These are phyloP conservation scores for Adoxophyes honmai DNA, from an alignment of 1,140 invertebrate genomes.

Conservation along the genomic window DNA sequence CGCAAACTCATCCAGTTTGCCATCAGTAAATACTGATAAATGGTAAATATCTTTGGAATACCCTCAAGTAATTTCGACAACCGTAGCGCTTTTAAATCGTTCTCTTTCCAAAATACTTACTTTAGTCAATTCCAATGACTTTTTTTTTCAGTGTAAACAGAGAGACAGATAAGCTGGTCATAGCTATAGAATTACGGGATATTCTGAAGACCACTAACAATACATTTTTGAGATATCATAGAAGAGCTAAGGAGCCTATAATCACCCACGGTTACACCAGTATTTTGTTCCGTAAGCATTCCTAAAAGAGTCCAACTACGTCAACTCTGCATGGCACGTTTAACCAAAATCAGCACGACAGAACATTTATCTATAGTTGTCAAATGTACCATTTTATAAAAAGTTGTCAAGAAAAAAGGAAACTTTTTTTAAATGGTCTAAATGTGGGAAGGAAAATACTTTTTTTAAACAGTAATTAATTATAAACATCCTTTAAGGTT, in stretches of 20 bases:
- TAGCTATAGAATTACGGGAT: constrained; percentile 30
- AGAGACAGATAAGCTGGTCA: constrained; percentile 28
- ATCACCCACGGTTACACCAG: constrained; percentile 18
- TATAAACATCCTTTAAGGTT: too few species aligned
- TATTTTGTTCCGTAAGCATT: constrained; percentile 20
- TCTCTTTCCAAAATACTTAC: not conserved
- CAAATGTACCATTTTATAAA: too few species aligned
- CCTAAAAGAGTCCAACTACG: too few species aligned
- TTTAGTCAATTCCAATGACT: too few species aligned
- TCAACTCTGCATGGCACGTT: too few species aligned
- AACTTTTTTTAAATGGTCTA: too few species aligned
- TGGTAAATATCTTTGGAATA: not conserved
- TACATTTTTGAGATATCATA: constrained; percentile 21
- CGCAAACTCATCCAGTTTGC: not conserved
- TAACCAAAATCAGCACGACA: too few species aligned
- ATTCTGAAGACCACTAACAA: constrained; percentile 17
- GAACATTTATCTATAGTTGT: too few species aligned
- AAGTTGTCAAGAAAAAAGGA: too few species aligned
- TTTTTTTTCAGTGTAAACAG: constrained; percentile 31
- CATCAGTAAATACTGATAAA: too few species aligned
- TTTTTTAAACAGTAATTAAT: too few species aligned
- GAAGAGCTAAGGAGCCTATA: constrained; percentile 29
- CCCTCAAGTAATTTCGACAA: not conserved
- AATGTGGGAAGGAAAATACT: too few species aligned
- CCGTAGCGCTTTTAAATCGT: not conserved